Base-by-base conservation (phyloP, 2,797 vertebrate genomes). In the Fringilla coelebs region DNA sequence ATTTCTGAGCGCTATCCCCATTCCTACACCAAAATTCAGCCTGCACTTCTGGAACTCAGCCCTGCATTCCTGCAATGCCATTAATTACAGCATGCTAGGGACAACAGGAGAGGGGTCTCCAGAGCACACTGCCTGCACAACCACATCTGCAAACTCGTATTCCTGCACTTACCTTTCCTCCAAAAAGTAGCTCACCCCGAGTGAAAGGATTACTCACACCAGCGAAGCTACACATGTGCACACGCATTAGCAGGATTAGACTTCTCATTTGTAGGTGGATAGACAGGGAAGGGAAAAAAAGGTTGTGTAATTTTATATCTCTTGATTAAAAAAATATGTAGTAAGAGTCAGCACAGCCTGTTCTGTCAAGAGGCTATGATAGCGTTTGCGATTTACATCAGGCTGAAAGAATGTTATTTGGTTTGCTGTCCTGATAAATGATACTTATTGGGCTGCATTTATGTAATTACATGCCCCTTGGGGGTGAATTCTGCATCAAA, bases 401-500 rank as follows among this genome's bases (percentile, higher is more conserved):
- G 62, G 61, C 65, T 67, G 66, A 81, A 91, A 83, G 93, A 96
- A 91, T 92, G 95, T 77, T 90, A 60, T 83, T 90, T 73, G 38
- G 81, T 88, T 83, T 74, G 41, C 52, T 81, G 15, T 75, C 57
- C 85, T 77, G 90, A 94, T 84, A 97, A 97, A 96, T 91, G 36
- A 94, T 88, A 88, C 77, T 92, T 96, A 68, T 6, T 97, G 75
- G 77, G 54, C 74, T 87, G 55, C 48, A 89, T 85, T 95, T 96
- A 92, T 89, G 82, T 92, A 97, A 97, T 96, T 94, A 75, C 55
- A 85, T 90, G 54, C 57, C 94, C 72, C 71, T 26, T 87, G 90
- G 88, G 97, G 87, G 52, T 88, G 93, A 74, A 94, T 91, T 91
- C 93, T 93, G 89, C 82, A 90, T 80, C 65, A 96, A 96, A 97